A percentile compares a stretch with the other conserved stretches of the same genome.
phyloP scores from a whole-genome alignment of 2,797 vertebrate genomes.

The Coluber constrictor region DNA sequence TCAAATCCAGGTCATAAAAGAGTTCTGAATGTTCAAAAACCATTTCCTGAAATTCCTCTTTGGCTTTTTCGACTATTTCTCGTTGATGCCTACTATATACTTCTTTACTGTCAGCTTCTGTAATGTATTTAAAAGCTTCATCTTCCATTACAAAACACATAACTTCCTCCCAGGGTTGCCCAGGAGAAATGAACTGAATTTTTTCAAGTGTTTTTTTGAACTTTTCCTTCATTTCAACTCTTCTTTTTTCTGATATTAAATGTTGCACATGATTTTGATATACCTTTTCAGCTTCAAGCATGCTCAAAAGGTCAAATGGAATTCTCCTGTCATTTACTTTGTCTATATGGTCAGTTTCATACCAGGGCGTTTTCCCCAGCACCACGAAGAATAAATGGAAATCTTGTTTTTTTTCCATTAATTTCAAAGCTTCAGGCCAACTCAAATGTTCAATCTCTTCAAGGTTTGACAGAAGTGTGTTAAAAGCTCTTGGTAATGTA shows the following conservation, averaged over 20 bases:
- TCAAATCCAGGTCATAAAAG: conserved; percentile 98
- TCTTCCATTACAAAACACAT: conserved; percentile 98
- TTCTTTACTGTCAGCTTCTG: conserved; percentile 91
- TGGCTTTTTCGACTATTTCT: conserved; percentile 99
- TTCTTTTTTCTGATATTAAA: conserved; percentile 90
- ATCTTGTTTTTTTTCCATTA: conserved; percentile 87
- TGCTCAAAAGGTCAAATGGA: conserved; percentile 93
- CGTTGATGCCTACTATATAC: conserved; percentile 95
- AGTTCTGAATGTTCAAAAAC: conserved; percentile 98
- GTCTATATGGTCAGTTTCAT: conserved; percentile 95
- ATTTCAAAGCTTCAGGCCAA: conserved; percentile 89
- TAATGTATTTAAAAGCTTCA: conserved; percentile 96
- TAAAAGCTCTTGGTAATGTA: conserved; percentile 91
- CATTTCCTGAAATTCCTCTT: conserved; percentile 99
- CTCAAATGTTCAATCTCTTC: conserved; percentile 92
- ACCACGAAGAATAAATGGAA: conserved; percentile 95
- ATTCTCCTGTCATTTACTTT: conserved; percentile 92
- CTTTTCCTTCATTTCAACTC: conserved; percentile 96
- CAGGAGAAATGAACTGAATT: conserved; percentile 93
- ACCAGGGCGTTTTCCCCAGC: conserved; percentile 93
- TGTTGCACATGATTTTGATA: conserved; percentile 95
- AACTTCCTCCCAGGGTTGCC: conserved; percentile 97
- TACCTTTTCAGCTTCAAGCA: conserved; percentile 88
- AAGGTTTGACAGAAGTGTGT: conserved; percentile 89
- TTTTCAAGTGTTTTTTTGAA: conserved; percentile 98